phyloP scores from a whole-genome alignment of 2,888 invertebrate genomes.

The Heteromurus nitidus region DNA sequence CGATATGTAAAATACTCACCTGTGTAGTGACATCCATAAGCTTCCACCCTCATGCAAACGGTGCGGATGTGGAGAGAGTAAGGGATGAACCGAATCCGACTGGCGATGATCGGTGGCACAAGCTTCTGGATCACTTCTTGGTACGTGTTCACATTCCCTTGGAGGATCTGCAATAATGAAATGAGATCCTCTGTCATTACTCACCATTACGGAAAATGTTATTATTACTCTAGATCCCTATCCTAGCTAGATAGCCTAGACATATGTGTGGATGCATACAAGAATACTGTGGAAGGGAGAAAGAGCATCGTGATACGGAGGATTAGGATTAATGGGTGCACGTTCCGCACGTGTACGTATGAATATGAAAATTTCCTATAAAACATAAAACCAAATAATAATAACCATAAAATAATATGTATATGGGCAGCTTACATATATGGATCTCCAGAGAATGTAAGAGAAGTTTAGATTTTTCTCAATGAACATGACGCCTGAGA shows the following conservation, averaged over 20 bases:
- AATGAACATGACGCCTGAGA: slow-evolving; percentile 15
- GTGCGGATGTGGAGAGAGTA: slow-evolving; percentile 90
- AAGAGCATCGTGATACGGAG: slow-evolving; percentile 29
- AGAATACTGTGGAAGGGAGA: neutral
- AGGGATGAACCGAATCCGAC: slow-evolving; percentile 90
- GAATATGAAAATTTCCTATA: neutral
- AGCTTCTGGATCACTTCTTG: slow-evolving; percentile 83
- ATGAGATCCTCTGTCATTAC: slow-evolving; percentile 33
- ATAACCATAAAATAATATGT: neutral
- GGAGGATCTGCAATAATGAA: slow-evolving; percentile 80
- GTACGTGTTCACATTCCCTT: slow-evolving; percentile 87
- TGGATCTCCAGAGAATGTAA: neutral
- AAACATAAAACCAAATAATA: neutral
- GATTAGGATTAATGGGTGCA: slow-evolving; percentile 50
- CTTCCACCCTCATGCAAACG: slow-evolving; percentile 93
- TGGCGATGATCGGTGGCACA: slow-evolving; percentile 90
- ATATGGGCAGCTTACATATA: no score
- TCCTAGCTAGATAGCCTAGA: no score
- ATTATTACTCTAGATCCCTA: neutral
- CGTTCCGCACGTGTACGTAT: slow-evolving; percentile 11
- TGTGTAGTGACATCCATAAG: slow-evolving; percentile 89
- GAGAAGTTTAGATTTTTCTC: slow-evolving; percentile 10
- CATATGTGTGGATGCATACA: neutral
- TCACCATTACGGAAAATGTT: slow-evolving; percentile 23
- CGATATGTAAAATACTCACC: slow-evolving; percentile 78